Base-by-base conservation (phyloP, 2,888 invertebrate species). In the Volucella bombylans region DNA sequence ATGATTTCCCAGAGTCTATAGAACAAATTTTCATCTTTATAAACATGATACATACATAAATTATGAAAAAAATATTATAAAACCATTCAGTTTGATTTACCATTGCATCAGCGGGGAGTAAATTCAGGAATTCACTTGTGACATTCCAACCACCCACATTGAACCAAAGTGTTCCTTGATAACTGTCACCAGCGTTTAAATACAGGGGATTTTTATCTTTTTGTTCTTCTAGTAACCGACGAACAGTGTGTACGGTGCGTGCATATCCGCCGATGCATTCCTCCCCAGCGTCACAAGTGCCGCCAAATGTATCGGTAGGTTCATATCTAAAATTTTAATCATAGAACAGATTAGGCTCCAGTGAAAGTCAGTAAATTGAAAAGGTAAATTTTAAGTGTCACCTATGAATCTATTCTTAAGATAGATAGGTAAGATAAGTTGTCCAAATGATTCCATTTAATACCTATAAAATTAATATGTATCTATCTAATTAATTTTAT, bases 141-240 rank as follows among this genome's bases (percentile, higher is more conserved):
- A 95, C 94, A 87, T 95, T 95, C 94, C 95, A 95, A 87, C 94
- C 94, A n/a, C 95, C 93, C 6, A 95, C 88, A 15, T 94, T 95
- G 89, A 96, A 96, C 95, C 96, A 97, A n/a, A 96, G 92, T 0
- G 96, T 96, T 0, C 97, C 97, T 90, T 96, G 96, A 90, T 95
- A 97, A 89, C 95, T 95, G 90, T 97, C 97, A 0, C 97, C 97
- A 0, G 95, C 97, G 89, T 97, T 96, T 72, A 97, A 91, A 45
- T 96, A 94, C 18, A 97, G 90, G 0, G 95, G 93, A 83, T 94
- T 93, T 86, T 91, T 89, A 1, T 90, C 87, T 47, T 92, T 90
- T 2, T 93, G 91, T 1, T 92, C 90, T 12, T 90, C 83, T 1
- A 92, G 89, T 49, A 94, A 88, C 23, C 90, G 90, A 9, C 92